Conservation (phyloP, 2,797 vertebrate species). For the Micropoecilia bifurca region DNA sequence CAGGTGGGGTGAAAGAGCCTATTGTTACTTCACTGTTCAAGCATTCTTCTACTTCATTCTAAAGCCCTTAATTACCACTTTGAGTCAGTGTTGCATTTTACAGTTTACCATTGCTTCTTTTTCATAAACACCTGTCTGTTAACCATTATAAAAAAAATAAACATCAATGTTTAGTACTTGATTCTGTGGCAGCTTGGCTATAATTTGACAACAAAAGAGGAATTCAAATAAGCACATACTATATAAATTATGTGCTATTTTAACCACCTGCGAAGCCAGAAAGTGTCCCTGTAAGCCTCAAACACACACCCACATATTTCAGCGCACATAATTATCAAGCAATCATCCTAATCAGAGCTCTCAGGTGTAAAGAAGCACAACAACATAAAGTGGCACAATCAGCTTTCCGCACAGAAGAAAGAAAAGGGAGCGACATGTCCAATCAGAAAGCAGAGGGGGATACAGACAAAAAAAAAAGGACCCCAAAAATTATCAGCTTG, state of each 20-base stretch:
- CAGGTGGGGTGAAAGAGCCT: conserved; percentile 15
- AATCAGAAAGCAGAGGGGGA: conserved; percentile 35
- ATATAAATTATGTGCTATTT: background rate
- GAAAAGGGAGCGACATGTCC: conserved; percentile 18
- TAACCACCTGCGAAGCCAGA: conserved; percentile 18
- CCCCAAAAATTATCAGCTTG: conserved; percentile 39
- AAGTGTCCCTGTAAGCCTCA: conserved; percentile 2
- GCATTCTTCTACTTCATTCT: conserved; percentile 30
- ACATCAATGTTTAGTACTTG: background rate
- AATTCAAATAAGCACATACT: conserved; percentile 27
- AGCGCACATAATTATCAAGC: conserved; percentile 33
- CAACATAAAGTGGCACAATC: conserved; percentile 13
- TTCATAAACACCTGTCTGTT: conserved; percentile 36
- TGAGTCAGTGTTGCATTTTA: conserved; percentile 24
- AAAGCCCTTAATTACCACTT: conserved; percentile 45
- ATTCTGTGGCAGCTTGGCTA: background rate
- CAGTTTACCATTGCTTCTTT: conserved; percentile 23
- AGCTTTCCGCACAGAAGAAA: conserved; percentile 19
- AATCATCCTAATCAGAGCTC: conserved; percentile 38
- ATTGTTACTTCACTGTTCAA: conserved; percentile 34
- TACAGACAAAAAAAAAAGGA: conserved; percentile 16
- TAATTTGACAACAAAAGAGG: conserved; percentile 33
- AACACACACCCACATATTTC: conserved; percentile 5
- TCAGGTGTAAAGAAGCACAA: conserved; percentile 16
- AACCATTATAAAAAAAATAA: conserved; percentile 44